A percentile compares a stretch with the other conserved stretches of the same genome.
Conservation (phyloP, 2,888 invertebrate genomes). For the Chironomus riparius region DNA sequence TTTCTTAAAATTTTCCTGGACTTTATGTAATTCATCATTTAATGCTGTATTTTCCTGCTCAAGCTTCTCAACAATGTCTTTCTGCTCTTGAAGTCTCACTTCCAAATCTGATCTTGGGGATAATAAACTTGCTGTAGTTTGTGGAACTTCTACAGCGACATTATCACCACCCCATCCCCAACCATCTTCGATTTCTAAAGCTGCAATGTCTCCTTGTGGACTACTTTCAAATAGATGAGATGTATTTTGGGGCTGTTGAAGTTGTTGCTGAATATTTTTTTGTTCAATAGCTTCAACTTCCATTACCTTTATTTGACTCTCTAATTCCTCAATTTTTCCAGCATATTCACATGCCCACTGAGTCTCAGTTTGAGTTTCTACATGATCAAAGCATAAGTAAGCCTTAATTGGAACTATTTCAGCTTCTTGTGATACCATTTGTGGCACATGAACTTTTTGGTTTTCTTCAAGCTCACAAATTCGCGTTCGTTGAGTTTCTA, state of each 20-base stretch:
- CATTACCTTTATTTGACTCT: not conserved
- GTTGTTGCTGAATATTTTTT: not conserved
- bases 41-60: conserved; percentile 50
- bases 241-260: not conserved
- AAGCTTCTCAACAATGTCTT: conserved; percentile 51
- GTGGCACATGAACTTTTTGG: not conserved
- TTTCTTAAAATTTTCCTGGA: conserved; percentile 65
- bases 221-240: not conserved
- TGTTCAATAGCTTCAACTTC: not conserved
- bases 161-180: conserved; percentile 55
- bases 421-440: conserved; percentile 32
- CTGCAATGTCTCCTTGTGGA: not conserved
- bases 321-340: not conserved
- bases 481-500: not conserved
- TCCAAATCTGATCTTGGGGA: conserved; percentile 34
- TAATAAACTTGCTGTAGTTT: conserved; percentile 31
- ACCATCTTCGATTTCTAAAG: conserved; percentile 46
- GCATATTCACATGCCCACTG: not conserved
- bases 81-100: conserved; percentile 47
- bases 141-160: conserved; percentile 38
- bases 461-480: not conserved
- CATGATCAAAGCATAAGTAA: conserved; percentile 45
- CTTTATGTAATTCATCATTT: conserved; percentile 52
- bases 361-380: not conserved
- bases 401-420: conserved; percentile 48